Conservation (phyloP, 1,140 invertebrate genomes). For the Gonatopus flavifemur region DNA sequence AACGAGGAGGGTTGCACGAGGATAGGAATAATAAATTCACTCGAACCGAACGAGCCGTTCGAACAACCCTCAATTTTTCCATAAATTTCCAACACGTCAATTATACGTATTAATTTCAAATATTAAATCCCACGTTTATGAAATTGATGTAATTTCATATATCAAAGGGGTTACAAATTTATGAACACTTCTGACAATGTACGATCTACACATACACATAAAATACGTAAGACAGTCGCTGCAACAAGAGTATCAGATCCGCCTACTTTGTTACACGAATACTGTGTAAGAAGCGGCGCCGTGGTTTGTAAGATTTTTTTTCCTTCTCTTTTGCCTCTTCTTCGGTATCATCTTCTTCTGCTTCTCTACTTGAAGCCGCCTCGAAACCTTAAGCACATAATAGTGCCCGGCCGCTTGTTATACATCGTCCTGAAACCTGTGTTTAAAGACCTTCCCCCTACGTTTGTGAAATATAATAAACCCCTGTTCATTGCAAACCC, state of each 20-base stretch:
- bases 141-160: no score
- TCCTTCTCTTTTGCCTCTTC: neutral
- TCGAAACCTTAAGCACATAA: slow-evolving; percentile 19
- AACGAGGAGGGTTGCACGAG: no score
- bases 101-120: no score
- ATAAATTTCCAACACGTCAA: no score
- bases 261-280: neutral
- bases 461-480: slow-evolving; percentile 4
- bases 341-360: neutral
- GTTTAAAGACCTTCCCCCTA: slow-evolving; percentile 16
- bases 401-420: no score
- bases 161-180: neutral
- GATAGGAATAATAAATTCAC: no score
- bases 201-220: neutral
- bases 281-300: no score
- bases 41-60: no score
- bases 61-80: no score
- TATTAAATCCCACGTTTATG: no score
- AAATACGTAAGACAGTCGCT: neutral
- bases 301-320: no score
- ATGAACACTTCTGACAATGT: neutral
- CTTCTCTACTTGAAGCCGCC: neutral
- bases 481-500: neutral
- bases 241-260: neutral
- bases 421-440: slow-evolving; percentile 15